Evolutionary conservation across 2,888 invertebrate genomes (phyloP).

Genomic region (Shargacucullia verbasci): DNA sequence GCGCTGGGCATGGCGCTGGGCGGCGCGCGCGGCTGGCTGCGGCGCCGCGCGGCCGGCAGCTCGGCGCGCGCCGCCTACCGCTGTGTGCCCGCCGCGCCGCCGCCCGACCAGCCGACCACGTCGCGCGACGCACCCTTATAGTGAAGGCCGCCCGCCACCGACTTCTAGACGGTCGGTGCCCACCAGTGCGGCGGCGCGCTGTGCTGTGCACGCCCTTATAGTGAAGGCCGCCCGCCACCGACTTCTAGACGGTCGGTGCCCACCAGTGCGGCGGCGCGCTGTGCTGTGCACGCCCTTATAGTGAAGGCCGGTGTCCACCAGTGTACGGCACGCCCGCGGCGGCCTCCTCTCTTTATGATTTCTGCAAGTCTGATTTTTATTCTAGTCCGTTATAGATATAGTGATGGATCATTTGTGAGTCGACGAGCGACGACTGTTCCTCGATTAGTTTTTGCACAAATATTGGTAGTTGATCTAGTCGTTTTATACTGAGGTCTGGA

Average conservation of each 20-base stretch:
- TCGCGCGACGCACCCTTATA: constrained; percentile 77
- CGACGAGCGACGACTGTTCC: constrained; percentile 53
- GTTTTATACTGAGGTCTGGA: constrained; percentile 37
- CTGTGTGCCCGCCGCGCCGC: constrained; percentile 35
- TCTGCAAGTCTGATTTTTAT: constrained; percentile 76
- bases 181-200: constrained; percentile 51
- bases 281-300: no score
- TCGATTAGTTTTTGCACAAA: constrained; percentile 68
- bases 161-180: constrained; percentile 60
- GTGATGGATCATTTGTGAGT: constrained; percentile 49
- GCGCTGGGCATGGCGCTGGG: constrained; percentile 50
- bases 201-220: constrained; percentile 16
- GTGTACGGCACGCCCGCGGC: constrained; percentile 43
- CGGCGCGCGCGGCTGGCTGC: constrained; percentile 24
- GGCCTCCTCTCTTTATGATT: constrained; percentile 58
- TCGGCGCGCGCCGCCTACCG: constrained; percentile 66
- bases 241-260: constrained; percentile 61
- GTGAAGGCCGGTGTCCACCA: constrained; percentile 60
- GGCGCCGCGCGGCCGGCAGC: constrained; percentile 53
- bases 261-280: constrained; percentile 52
- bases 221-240: constrained; percentile 57
- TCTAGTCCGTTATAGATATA: constrained; percentile 73
- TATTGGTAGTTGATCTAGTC: constrained; percentile 37
- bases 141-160: constrained; percentile 70
- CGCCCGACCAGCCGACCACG: constrained; percentile 54